Evolutionary conservation across 2,113 vertebrate genomes (phyloP), one percentile per base, ranked within the genome.

Genomic region (Terrapene triunguis): DNA sequence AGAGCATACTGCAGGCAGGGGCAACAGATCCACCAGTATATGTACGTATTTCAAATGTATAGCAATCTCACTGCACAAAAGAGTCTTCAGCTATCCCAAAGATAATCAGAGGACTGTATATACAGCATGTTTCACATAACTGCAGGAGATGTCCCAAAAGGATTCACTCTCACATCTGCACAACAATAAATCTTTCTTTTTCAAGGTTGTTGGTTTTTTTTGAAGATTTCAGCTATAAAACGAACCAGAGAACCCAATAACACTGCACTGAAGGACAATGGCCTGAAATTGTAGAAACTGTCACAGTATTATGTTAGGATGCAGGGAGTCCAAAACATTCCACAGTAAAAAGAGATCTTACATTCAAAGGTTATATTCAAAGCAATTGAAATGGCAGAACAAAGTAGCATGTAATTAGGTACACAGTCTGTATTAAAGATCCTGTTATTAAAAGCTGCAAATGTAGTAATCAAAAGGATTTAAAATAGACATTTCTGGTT

Each of bases 321-420:
- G 3, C 84, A 65, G 89, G 84, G 92, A 93, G 90, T 96, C 95
- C 88, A 96, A 82, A 92, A 91, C 86, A 88, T 87, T 85, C 89
- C 22, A 89, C 35, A 81, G 84, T 87, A 82, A 92, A 87, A 91
- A 85, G 91, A 92, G 29, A 95, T 57, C 89, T 97, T 0, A 0
- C 69, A 83, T 91, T 90, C 94, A 95, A 94, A 94, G 91, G 93
- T 96, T 91, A 94, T 89, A 91, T 96, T 96, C 92, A 93, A 82
- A 93, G 88, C 92, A 74, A 87, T 87, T 95, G 91, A 87, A 91
- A 80, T 1, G 5, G 80, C 90, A 93, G 88, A 91, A 91, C 85
- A 96, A 96, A 94, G 88, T 88, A 93, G 90, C 47, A 59, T 27
- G 74, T 80, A 97, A 97, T 79, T 50, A 94, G 81, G 87, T 79